phyloP scores from a whole-genome alignment of 2,797 vertebrate species.

The Zenarchopterus dispar region DNA sequence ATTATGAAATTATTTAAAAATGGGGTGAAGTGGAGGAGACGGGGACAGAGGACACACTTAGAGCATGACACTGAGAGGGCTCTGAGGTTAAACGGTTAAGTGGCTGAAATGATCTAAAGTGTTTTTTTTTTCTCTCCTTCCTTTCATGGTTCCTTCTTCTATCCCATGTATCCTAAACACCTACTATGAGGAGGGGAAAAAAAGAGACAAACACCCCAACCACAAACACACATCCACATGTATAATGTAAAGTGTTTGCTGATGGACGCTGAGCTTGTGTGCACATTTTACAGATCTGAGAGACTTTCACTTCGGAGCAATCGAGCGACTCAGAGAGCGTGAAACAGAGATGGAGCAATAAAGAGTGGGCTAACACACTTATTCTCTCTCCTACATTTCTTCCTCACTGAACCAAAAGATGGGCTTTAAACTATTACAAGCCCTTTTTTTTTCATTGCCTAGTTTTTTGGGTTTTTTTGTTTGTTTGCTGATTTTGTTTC shows the following conservation, averaged over 20 bases:
- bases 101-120: conserved; percentile 57
- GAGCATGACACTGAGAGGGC: conserved; percentile 47
- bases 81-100: conserved; percentile 67
- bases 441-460: neutral
- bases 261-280: conserved; percentile 30
- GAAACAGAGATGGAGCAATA: conserved; percentile 65
- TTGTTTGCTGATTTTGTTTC: too few species aligned
- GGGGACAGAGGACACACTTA: conserved; percentile 26
- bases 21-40: conserved; percentile 7
- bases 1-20: conserved; percentile 8
- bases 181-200: conserved; percentile 53
- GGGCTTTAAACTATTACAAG: conserved; percentile 32
- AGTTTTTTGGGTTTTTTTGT: too few species aligned
- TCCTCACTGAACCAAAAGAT: conserved; percentile 55
- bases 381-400: conserved; percentile 43
- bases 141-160: conserved; percentile 31
- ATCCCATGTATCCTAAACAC: conserved; percentile 46
- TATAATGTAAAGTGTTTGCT: conserved; percentile 17
- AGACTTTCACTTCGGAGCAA: conserved; percentile 34
- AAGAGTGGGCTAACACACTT: conserved; percentile 43
- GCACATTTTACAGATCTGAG: too few species aligned
- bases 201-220: conserved; percentile 56
- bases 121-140: conserved; percentile 28
- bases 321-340: conserved; percentile 56
- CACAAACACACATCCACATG: conserved; percentile 28